Base-by-base conservation (phyloP, 2,888 invertebrate species). In the Drosophila neotestacea region DNA sequence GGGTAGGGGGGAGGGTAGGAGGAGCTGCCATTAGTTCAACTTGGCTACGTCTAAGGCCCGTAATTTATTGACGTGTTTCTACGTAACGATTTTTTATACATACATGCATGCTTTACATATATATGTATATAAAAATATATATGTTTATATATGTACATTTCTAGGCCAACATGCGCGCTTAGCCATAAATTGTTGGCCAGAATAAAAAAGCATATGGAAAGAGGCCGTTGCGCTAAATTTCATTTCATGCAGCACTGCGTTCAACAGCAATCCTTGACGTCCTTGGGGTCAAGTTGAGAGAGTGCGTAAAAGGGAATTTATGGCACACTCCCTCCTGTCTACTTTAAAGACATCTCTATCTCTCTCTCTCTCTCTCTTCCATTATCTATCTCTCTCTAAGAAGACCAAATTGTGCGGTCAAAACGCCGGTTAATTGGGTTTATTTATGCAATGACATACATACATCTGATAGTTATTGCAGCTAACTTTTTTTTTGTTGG, bases 61-160 rank as follows among this genome's bases (percentile, higher is more conserved):
- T 87, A 81, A 83, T 83, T 87, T 83, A 83, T 87, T 82, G 82
- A 82, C 82, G 74, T 85, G 79, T 70, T 85, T 69, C 72, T 79
- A 84, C 80, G 78, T 70, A 86, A 61, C 70, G 41, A 78, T 69
- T 72, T 77, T 83, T 64, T 58, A 50, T 30, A 54, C 46, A 36
- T 62, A 64, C 38, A 58, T 60, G 42, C 50, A 48, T 32, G 60
- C 48, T 32, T 48, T 41, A 46, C 30, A 28, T 58, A 39, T 30
- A 41, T 39, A 28, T 32, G 11, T 47, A 36, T 59, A 28, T 56
- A 62, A 56, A 41, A 13, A n/a, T 51, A 42, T 55, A 32, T 55
- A 55, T 61, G 54, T 28, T 36, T 27, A 58, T 22, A 56, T 44
- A 48, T 50, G 69, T 59, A 67, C 22, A 77, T 73, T 77, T 87